phyloP scores from a whole-genome alignment of 2,797 vertebrate species.

The Hyperoplus immaculatus region DNA sequence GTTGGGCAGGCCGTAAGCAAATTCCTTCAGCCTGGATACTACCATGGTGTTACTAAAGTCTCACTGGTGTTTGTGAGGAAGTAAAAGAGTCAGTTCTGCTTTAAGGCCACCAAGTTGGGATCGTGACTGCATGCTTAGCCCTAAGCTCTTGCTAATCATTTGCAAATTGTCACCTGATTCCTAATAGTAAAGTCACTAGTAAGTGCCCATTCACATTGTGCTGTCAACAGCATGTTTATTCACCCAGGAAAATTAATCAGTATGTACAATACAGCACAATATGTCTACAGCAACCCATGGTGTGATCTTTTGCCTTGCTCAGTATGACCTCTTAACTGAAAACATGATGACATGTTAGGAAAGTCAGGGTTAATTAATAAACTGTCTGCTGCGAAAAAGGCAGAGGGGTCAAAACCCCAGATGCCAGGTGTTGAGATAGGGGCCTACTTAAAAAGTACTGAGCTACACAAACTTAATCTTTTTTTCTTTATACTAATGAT shows the following conservation, averaged over 20 bases:
- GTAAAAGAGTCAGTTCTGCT: constrained; percentile 1
- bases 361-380: neutral
- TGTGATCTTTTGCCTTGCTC: neutral
- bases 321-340: accelerated
- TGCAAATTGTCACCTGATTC: constrained; percentile 39
- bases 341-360: neutral
- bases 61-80: constrained; percentile 6
- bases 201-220: constrained; percentile 26
- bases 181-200: constrained; percentile 9
- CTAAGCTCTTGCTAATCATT: constrained; percentile 33
- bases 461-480: neutral
- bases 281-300: neutral
- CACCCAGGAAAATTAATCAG: neutral
- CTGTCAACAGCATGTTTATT: constrained; percentile 15
- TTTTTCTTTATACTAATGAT: neutral
- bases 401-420: neutral
- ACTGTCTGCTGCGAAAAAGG: neutral
- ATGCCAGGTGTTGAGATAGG: too few relatives aligned
- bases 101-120: neutral
- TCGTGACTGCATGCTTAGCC: neutral
- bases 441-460: neutral
- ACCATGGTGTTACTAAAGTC: constrained; percentile 13
- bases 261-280: too few relatives aligned
- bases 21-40: constrained; percentile 49
- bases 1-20: constrained; percentile 29